A percentile compares a stretch with the other conserved stretches of the same genome.
Evolutionary conservation across 2,888 invertebrate species (phyloP).

Genomic region (Nemotelus pantherinus): DNA sequence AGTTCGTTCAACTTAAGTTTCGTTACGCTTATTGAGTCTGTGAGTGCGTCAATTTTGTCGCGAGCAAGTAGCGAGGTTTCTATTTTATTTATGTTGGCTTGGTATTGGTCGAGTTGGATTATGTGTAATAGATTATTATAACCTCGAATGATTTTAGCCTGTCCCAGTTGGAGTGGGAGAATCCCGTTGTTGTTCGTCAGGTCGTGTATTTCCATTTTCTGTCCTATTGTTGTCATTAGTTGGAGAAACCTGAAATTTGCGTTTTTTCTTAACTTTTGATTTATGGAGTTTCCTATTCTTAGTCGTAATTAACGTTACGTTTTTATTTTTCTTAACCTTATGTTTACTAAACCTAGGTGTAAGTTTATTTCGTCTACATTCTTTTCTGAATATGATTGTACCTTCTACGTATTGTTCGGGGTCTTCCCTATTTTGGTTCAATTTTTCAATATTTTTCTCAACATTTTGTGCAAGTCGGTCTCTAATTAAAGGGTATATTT

Average conservation of each 20-base stretch:
- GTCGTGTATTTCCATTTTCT: slow-evolving; percentile 7
- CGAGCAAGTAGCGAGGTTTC: not conserved
- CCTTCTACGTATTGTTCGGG: not conserved
- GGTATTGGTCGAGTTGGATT: not conserved
- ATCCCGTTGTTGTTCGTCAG: slow-evolving; percentile 11
- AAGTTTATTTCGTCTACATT: slow-evolving; percentile 25
- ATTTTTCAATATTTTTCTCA: slow-evolving; percentile 3
- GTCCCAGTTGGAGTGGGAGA: not conserved
- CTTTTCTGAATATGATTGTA: slow-evolving; percentile 14
- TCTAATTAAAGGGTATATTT: slow-evolving; percentile 22
- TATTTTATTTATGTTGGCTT: slow-evolving; percentile 21
- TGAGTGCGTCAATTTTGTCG: not conserved
- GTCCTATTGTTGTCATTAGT: not conserved
- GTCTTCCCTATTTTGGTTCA: slow-evolving; percentile 6
- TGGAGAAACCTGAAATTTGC: slow-evolving; percentile 12
- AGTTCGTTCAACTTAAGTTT: slow-evolving; percentile 15
- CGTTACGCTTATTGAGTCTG: slow-evolving; percentile 13
- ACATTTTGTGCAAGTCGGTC: not conserved
- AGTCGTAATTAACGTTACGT: not conserved
- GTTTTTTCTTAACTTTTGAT: slow-evolving; percentile 34
- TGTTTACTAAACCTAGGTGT: slow-evolving; percentile 27
- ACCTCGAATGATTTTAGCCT: not conserved
- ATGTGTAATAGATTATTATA: slow-evolving; percentile 22
- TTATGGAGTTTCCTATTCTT: slow-evolving; percentile 12
- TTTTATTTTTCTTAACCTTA: slow-evolving; percentile 13